A percentile compares a stretch with the other conserved stretches of the same genome.
phyloP scores from a whole-genome alignment of 2,888 invertebrate genomes.

The Sphecodes monilicornis region DNA sequence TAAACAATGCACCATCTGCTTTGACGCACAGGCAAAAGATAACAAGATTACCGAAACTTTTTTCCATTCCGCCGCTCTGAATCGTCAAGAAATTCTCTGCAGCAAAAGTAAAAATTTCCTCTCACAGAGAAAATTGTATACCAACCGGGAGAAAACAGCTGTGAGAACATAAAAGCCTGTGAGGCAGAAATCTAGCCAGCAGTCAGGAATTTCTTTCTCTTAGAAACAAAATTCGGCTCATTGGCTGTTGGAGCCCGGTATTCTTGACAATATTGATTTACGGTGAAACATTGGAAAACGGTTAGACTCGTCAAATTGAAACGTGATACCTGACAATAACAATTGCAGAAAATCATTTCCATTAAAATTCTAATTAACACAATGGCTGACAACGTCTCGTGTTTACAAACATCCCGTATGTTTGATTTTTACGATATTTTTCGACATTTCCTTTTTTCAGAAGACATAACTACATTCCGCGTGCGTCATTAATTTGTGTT shows the following conservation, averaged over 20 bases:
- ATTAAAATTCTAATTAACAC: not conserved
- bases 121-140: not conserved
- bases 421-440: not conserved
- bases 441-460: not conserved
- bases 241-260: not conserved
- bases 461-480: too few relatives aligned
- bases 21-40: not conserved
- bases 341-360: not conserved
- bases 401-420: not conserved
- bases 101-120: not conserved
- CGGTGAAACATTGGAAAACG: not conserved
- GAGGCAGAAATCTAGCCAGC: not conserved
- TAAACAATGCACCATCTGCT: not conserved
- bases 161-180: not conserved
- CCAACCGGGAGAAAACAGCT: not conserved
- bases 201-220: not conserved
- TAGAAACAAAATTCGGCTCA: not conserved
- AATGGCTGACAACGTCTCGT: not conserved
- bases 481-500: not conserved
- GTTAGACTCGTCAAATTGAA: not conserved
- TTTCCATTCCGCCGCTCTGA: not conserved
- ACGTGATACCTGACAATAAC: not conserved
- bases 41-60: not conserved
- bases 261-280: not conserved
- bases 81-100: slow-evolving; percentile 1